These are phyloP conservation scores for Apomyelois bistriatella DNA, from an alignment of 2,888 invertebrate genomes.

Conservation along the genomic window DNA sequence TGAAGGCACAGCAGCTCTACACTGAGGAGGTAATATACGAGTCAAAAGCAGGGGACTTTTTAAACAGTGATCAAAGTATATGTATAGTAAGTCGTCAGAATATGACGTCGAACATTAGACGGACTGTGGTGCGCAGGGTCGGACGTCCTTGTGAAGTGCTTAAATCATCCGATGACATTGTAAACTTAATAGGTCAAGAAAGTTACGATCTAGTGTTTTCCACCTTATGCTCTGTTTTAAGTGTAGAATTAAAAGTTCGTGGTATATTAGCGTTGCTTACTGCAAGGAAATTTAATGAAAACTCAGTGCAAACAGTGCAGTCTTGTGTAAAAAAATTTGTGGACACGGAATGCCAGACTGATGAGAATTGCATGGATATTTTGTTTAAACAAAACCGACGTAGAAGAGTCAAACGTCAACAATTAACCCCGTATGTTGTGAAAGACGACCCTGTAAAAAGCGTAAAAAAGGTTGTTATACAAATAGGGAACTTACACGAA, in stretches of 20 bases:
- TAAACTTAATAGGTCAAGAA: constrained; percentile 52
- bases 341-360: constrained; percentile 37
- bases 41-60: constrained; percentile 39
- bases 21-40: constrained; percentile 46
- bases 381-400: constrained; percentile 23
- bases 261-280: constrained; percentile 52
- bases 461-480: constrained; percentile 35
- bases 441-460: constrained; percentile 27
- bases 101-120: constrained; percentile 33
- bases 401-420: constrained; percentile 29
- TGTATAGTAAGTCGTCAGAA: constrained; percentile 40
- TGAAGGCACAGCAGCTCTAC: constrained; percentile 14
- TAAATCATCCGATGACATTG: constrained; percentile 48
- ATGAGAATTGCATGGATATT: constrained; percentile 28
- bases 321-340: not conserved
- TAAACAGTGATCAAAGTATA: constrained; percentile 41
- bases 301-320: not conserved
- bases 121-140: constrained; percentile 37
- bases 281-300: constrained; percentile 18
- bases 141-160: constrained; percentile 30
- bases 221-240: constrained; percentile 53
- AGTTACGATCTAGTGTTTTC: constrained; percentile 53
- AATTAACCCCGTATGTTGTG: constrained; percentile 46
- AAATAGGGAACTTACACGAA: constrained; percentile 29
- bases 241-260: constrained; percentile 48